These are phyloP conservation scores for Equus przewalskii DNA, from an alignment of 2,113 vertebrate genomes.

Conservation along the genomic window DNA sequence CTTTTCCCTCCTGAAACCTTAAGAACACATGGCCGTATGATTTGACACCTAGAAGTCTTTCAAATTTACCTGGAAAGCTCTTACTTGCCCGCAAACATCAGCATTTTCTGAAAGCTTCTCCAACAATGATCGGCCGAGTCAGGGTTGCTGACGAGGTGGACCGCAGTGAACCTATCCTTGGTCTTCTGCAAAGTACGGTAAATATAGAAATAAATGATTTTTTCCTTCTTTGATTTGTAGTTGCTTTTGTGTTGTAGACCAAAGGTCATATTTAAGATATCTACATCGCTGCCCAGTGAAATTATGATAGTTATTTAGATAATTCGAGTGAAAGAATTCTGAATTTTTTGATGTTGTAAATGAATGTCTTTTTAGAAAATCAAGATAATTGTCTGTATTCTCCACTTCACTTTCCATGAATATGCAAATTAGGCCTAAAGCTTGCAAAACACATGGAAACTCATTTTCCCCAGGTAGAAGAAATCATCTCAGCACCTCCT, in stretches of 20 bases:
- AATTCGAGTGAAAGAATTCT: constrained; percentile 13
- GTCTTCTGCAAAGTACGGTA: background rate
- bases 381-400: background rate
- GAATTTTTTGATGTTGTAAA: background rate
- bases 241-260: background rate
- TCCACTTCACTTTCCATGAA: background rate
- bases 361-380: constrained; percentile 19
- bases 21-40: background rate
- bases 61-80: background rate
- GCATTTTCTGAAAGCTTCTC: background rate
- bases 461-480: background rate
- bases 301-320: background rate
- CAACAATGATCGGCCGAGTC: background rate
- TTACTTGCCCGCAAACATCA: background rate
- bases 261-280: background rate
- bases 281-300: background rate
- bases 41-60: background rate
- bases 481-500: background rate
- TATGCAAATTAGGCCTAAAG: background rate
- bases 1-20: background rate
- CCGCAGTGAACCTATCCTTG: background rate
- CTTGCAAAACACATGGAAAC: background rate
- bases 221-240: background rate
- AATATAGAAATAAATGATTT: background rate
- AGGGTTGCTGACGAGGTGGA: background rate